These are phyloP conservation scores for Ethmia dodecea DNA, from an alignment of 2,888 invertebrate genomes.

Conservation along the genomic window DNA sequence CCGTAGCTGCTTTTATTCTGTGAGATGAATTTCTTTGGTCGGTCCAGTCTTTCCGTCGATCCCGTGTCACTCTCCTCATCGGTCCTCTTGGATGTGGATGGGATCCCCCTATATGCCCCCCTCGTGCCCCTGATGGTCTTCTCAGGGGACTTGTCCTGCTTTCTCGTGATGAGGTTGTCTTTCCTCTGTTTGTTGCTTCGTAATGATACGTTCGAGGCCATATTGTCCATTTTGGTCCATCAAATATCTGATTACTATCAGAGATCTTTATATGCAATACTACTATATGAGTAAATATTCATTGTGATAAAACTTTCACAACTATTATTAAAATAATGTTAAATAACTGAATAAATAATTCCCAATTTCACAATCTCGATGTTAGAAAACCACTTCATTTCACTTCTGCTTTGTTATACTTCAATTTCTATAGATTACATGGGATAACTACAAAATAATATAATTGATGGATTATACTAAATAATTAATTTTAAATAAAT, in stretches of 20 bases:
- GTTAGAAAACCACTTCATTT: constrained; percentile 18
- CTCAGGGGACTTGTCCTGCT: constrained; percentile 73
- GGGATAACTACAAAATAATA: constrained; percentile 35
- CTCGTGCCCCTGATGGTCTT: constrained; percentile 69
- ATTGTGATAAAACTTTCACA: constrained; percentile 20
- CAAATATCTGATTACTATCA: constrained; percentile 32
- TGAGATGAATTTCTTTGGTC: constrained; percentile 71
- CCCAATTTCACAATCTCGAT: constrained; percentile 17
- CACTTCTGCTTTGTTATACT: no score
- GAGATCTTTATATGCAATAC: constrained; percentile 9
- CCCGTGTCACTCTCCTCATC: constrained; percentile 61
- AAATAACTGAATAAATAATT: constrained; percentile 21
- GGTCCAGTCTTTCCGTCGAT: constrained; percentile 67
- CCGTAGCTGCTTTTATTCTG: constrained; percentile 66
- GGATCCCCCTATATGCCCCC: constrained; percentile 61
- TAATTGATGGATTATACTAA: constrained; percentile 45
- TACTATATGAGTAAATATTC: constrained; percentile 17
- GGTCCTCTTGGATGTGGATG: constrained; percentile 58
- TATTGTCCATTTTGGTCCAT: constrained; percentile 67
- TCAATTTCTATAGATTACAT: constrained; percentile 14
- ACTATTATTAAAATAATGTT: neutral
- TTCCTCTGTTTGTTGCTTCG: constrained; percentile 65
- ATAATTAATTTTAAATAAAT: constrained; percentile 58
- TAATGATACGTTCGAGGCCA: constrained; percentile 63
- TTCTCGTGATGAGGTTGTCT: constrained; percentile 70